A percentile compares a stretch with the other conserved stretches of the same genome.
Evolutionary conservation across 2,797 vertebrate species (phyloP).

Genomic region (Lagocephalus sceleratus): DNA sequence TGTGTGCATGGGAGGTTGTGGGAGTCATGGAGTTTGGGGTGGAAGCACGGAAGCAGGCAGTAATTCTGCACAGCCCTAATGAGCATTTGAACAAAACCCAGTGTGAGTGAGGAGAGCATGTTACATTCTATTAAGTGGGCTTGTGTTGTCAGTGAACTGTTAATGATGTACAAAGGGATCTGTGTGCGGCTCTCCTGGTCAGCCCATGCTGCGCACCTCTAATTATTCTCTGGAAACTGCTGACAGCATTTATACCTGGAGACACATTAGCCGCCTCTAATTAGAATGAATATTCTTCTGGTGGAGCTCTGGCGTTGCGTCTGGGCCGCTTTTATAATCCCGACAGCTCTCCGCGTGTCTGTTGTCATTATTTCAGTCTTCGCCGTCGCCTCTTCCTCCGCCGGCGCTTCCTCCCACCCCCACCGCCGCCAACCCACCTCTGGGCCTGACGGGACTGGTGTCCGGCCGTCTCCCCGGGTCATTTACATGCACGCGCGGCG

Average conservation of each 20-base stretch:
- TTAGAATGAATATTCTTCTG: constrained; percentile 68
- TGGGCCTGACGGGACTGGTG: constrained; percentile 33
- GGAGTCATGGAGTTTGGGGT: constrained; percentile 42
- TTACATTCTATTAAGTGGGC: constrained; percentile 62
- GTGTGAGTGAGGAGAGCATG: constrained; percentile 54
- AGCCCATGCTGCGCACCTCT: constrained; percentile 53
- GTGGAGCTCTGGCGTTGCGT: constrained; percentile 38
- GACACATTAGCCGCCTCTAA: constrained; percentile 70
- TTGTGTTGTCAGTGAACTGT: constrained; percentile 64
- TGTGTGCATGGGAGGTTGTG: constrained; percentile 26
- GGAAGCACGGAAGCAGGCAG: constrained; percentile 51
- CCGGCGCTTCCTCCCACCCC: constrained; percentile 47
- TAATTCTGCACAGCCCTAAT: constrained; percentile 62
- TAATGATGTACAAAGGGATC: constrained; percentile 62
- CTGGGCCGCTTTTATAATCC: constrained; percentile 38
- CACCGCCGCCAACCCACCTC: constrained; percentile 34
- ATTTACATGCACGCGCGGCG: constrained; percentile 63
- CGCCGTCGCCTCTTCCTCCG: constrained; percentile 41
- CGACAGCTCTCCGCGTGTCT: constrained; percentile 17
- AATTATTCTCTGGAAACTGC: constrained; percentile 62
- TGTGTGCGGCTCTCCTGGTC: constrained; percentile 48
- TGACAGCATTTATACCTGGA: constrained; percentile 64
- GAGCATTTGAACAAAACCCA: constrained; percentile 55
- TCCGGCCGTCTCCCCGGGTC: constrained; percentile 59
- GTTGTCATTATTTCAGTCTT: constrained; percentile 33